Conservation (phyloP, 2,113 vertebrate species). For the Hypanus sabinus region DNA sequence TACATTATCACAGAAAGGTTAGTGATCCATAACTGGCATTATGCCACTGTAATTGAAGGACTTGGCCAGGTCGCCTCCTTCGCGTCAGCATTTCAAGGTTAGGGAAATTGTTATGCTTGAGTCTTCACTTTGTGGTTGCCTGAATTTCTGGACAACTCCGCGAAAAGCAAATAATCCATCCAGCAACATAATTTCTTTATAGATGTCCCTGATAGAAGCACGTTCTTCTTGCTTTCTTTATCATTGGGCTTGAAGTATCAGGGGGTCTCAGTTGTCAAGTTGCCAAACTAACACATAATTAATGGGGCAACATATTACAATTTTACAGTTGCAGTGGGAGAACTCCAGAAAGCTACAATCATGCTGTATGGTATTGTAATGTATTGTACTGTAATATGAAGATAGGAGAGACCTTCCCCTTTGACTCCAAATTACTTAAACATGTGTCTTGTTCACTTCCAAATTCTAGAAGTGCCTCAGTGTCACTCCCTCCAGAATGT, state of each 20-base stretch:
- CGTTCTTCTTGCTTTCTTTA: neutral
- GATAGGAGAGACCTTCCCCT: neutral
- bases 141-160: neutral
- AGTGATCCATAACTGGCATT: neutral
- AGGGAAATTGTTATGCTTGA: neutral
- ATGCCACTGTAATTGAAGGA: slow-evolving; percentile 1
- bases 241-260: neutral
- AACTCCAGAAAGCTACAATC: neutral
- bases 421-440: neutral
- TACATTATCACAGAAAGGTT: neutral
- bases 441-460: neutral
- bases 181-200: too few species aligned
- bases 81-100: neutral
- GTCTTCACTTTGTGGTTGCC: neutral
- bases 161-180: neutral
- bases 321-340: neutral
- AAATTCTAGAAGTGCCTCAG: neutral
- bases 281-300: neutral
- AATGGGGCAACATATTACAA: neutral
- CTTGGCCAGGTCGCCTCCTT: neutral
- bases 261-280: neutral
- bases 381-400: too few species aligned
- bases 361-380: neutral
- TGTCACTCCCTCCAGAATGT: neutral
- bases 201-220: neutral